These are phyloP conservation scores for Rotaria magnacalcarata DNA, from an alignment of 2,888 invertebrate genomes.

Conservation along the genomic window DNA sequence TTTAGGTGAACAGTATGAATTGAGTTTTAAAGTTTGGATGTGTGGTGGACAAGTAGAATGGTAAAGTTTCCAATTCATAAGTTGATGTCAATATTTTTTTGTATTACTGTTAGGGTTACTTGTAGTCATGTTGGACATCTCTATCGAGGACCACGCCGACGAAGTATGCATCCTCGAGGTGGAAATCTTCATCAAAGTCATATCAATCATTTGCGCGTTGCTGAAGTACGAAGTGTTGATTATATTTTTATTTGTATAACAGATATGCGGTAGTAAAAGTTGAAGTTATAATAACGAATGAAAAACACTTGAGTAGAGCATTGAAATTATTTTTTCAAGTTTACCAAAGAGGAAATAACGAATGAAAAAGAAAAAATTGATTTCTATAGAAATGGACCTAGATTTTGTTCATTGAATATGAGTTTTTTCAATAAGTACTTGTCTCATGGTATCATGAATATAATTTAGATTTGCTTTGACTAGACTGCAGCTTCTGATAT, in stretches of 20 bases:
- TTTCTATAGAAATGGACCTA: too few relatives aligned
- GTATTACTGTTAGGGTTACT: slow-evolving; percentile 70
- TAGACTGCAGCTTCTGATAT: too few relatives aligned
- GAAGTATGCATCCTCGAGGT: slow-evolving; percentile 95
- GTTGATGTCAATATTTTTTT: background rate
- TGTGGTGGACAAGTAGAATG: slow-evolving; percentile 96
- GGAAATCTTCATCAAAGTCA: slow-evolving; percentile 92
- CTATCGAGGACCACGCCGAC: slow-evolving; percentile 91
- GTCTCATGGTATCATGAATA: too few relatives aligned
- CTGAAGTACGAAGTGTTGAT: slow-evolving; percentile 83
- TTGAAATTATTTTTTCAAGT: too few relatives aligned
- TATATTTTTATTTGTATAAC: background rate
- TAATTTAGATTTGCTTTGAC: too few relatives aligned
- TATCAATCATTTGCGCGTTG: slow-evolving; percentile 96
- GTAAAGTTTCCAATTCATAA: background rate
- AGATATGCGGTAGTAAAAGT: too few relatives aligned
- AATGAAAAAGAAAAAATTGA: too few relatives aligned
- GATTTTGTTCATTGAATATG: too few relatives aligned
- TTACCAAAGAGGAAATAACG: too few relatives aligned
- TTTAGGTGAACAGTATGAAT: slow-evolving; percentile 84
- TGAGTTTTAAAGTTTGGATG: slow-evolving; percentile 95
- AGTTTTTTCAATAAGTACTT: too few relatives aligned
- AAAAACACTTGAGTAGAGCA: too few relatives aligned
- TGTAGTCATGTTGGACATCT: slow-evolving; percentile 96
- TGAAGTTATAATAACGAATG: too few relatives aligned